A percentile compares a stretch with the other conserved stretches of the same genome.
phyloP scores from a whole-genome alignment of 2,888 invertebrate species.

The Calameuta idolon region DNA sequence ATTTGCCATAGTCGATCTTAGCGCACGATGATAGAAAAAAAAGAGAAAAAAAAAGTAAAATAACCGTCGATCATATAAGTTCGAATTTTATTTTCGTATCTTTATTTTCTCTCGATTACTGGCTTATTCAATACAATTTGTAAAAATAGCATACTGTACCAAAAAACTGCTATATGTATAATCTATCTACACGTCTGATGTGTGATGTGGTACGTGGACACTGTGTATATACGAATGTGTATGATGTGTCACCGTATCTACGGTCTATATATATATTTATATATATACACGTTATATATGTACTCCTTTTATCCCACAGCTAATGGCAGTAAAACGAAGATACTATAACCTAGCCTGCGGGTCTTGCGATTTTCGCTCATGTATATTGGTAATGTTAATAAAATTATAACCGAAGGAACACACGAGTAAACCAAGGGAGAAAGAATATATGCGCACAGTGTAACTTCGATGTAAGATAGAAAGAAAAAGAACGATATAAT shows the following conservation, averaged over 20 bases:
- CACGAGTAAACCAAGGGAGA: background rate
- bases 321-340: constrained; percentile 1
- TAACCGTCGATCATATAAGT: background rate
- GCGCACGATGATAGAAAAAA: background rate
- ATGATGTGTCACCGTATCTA: background rate
- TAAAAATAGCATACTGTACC: constrained; percentile 65
- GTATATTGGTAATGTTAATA: background rate
- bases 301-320: background rate
- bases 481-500: background rate
- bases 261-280: constrained; percentile 2
- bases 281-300: background rate
- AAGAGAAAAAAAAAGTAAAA: constrained; percentile 14
- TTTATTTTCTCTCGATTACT: constrained; percentile 55
- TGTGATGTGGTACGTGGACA: background rate
- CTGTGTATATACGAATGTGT: background rate
- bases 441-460: background rate
- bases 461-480: background rate
- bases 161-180: constrained; percentile 48
- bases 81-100: constrained; percentile 36
- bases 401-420: background rate
- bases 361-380: constrained; percentile 1
- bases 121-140: constrained; percentile 62
- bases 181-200: constrained; percentile 11
- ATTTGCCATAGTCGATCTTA: background rate
- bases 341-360: background rate